Evolutionary conservation across 2,888 invertebrate genomes (phyloP), one percentile per base, ranked within the genome.

Genomic region (Erebia aethiops): DNA sequence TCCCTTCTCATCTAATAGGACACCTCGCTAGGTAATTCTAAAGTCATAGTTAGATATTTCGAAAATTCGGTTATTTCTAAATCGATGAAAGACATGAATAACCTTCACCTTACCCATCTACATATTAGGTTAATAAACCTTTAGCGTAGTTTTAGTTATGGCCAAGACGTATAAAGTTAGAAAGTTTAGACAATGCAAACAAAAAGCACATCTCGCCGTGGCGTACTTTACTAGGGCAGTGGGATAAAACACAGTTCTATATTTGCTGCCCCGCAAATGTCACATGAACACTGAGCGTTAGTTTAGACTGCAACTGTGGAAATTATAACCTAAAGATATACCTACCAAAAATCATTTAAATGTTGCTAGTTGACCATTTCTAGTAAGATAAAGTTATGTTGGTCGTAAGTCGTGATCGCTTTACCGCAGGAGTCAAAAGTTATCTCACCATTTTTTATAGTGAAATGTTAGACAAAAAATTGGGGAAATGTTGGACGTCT

Each of bases 211-310:
- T 16, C 51, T 16, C 51, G 64, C 7, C 9, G 16, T 14, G 16
- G 51, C 52, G 64, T 67, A 66, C 67, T 46, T 65, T 21, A 60
- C 69, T 67, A 60, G 66, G 61, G 41, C 70, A 67, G 58, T 66
- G 65, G 66, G 70, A 74, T 72, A 74, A 74, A 71, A 71, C 71
- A 71, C 73, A 72, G 76, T 75, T 79, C 80, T 80, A 80, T 77
- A 79, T 80, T 75, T 74, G 79, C 67, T 56, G 43, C 69, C 51
- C 71, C 72, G 77, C 78, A 81, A 81, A 81, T 81, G 80, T 78
- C 81, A 79, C 74, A 69, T 71, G 75, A 66, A 52, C 54, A 61
- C 58, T 43, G 43, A 18, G 46, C 21, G 58, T 46, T 58, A 57
- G 56, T 62, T 21, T 62, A 67, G 21, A n/a, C 35, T 21, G 13